Percentiles rank a stretch among this genome's conserved stretches.
phyloP scores from a whole-genome alignment of 2,113 vertebrate genomes.

The Seriola quinqueradiata region DNA sequence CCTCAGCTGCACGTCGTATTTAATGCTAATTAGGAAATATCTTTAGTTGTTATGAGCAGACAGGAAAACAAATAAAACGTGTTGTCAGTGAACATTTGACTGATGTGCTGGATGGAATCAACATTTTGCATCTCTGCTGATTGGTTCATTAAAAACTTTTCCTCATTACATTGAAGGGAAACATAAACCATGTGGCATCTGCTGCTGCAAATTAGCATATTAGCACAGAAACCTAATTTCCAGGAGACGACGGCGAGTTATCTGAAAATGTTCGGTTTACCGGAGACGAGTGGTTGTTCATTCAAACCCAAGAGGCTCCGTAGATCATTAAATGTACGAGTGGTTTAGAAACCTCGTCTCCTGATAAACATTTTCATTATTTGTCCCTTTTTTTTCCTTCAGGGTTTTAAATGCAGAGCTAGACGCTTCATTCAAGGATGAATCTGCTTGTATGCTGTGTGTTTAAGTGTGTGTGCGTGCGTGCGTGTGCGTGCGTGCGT shows the following conservation, averaged over 20 bases:
- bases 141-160: background rate
- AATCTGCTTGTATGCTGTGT: background rate
- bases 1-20: too few species aligned
- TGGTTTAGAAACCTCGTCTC: background rate
- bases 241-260: background rate
- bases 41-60: background rate
- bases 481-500: background rate
- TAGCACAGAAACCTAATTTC: background rate
- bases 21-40: too few species aligned
- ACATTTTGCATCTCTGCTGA: background rate
- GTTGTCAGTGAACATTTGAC: background rate
- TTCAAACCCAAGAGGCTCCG: background rate
- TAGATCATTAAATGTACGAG: background rate
- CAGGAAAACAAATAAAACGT: background rate
- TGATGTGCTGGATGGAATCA: background rate
- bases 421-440: background rate
- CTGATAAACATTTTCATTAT: background rate
- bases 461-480: too few species aligned
- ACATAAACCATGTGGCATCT: background rate
- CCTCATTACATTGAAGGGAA: background rate
- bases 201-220: background rate
- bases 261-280: background rate
- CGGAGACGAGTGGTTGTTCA: background rate
- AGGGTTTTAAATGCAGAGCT: background rate
- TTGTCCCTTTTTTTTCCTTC: background rate